Evolutionary conservation across 2,888 invertebrate genomes (phyloP).

Genomic region (Aphrophora alni): DNA sequence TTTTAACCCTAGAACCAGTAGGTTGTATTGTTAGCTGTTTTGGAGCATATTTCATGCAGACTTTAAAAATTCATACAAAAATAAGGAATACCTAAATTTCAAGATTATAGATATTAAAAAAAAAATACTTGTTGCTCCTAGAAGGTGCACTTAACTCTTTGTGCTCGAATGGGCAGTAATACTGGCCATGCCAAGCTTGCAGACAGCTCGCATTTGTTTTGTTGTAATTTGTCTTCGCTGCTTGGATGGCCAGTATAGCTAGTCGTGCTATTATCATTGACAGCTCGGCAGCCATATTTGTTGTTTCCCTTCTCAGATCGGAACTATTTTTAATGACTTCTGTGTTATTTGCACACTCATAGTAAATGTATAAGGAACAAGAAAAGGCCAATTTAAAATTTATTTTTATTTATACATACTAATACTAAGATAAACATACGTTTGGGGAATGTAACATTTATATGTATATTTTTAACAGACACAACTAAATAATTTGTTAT

Average conservation of each 20-base stretch:
- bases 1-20: no score
- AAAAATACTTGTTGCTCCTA: no score
- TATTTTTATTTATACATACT: background rate
- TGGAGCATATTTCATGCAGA: no score
- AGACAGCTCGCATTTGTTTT: no score
- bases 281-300: slow-evolving; percentile 1
- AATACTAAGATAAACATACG: background rate
- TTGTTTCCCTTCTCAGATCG: background rate
- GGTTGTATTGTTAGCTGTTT: no score
- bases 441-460: background rate
- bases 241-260: slow-evolving; percentile 3
- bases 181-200: no score
- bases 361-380: background rate
- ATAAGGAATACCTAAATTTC: no score
- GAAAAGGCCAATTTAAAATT: background rate
- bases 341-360: background rate
- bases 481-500: background rate
- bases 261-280: background rate
- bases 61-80: no score
- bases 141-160: no score
- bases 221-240: no score
- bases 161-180: no score
- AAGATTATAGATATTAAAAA: no score
- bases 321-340: background rate
- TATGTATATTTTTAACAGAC: background rate